Base-by-base conservation (phyloP, 2,113 vertebrate genomes). In the Sus scrofa region DNA sequence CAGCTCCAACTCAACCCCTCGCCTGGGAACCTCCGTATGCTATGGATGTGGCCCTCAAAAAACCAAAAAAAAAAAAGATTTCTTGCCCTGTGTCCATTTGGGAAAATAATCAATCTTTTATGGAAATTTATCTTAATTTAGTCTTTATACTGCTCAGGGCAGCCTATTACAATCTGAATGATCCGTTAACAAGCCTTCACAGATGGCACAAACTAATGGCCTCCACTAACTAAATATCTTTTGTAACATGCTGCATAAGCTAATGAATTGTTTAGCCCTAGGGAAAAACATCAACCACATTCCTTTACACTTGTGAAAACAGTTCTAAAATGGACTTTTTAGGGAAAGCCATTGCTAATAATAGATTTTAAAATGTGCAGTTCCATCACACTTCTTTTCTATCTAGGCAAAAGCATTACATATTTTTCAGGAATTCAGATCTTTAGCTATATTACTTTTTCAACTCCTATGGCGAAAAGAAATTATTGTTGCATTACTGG, bases 401-500 rank as follows among this genome's bases (percentile, higher is more conserved):
- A 52, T 60, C 63, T 84, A 54, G 54, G 68, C 58, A 54, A 52
- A 71, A 56, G 19, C 5, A 60, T 62, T 77, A 83, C 75, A 70
- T 62, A 83, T 73, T 83, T 65, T 92, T 83, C 58, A 95, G 77
- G 78, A 83, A 89, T 67, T 16, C 83, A 52, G 32, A 88, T 92
- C 44, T 71, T 88, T 68, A 10, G 15, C 32, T 34, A 68, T 83
- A 83, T 65, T 82, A 39, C 60, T 92, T 82, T 13, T 88, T 32
- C 60, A 37, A 22, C 68, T 67, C 54, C 68, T 81, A 20, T 32
- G 58, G 60, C 50, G 75, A 56, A 83, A 87, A 83, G 14, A 30
- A 67, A 26, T 22, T 37, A 74, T 73, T 83, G 12, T 67, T n/a
- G 27, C 58, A 73, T 74, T 56, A 58, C 13, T 50, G 58, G 52